A percentile compares a stretch with the other conserved stretches of the same genome.
These are phyloP conservation scores for Sebastes alutus DNA, from an alignment of 2,797 vertebrate species.

Conservation along the genomic window DNA sequence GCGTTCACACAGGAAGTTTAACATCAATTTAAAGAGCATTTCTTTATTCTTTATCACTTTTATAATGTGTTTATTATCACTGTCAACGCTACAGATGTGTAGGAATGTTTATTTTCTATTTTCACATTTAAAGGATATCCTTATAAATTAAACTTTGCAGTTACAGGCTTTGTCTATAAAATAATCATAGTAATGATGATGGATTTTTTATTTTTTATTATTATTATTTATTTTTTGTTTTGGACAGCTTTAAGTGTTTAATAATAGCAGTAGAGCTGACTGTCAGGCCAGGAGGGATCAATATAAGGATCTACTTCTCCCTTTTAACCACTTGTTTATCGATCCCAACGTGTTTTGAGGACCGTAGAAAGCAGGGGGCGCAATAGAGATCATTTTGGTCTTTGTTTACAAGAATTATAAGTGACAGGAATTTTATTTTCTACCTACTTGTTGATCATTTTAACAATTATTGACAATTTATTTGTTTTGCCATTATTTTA, in stretches of 20 bases:
- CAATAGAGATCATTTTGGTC: constrained; percentile 66
- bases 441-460: neutral
- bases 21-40: neutral
- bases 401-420: constrained; percentile 82
- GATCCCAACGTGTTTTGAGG: constrained; percentile 47
- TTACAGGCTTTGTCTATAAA: neutral
- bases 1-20: neutral
- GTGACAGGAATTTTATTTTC: constrained; percentile 53
- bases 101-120: neutral
- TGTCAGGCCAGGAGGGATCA: constrained; percentile 12
- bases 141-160: neutral
- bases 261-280: neutral
- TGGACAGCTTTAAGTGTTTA: neutral
- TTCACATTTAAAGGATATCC: neutral
- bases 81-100: neutral
- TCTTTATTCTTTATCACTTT: neutral
- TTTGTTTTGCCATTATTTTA: neutral
- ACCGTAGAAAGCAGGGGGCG: constrained; percentile 78
- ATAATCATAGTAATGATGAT: fast-evolving
- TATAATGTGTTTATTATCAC: neutral
- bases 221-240: neutral
- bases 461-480: neutral
- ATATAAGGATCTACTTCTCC: constrained; percentile 4
- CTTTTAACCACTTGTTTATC: constrained; percentile 69
- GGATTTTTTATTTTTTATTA: neutral